These are phyloP conservation scores for Agonopterix alstromeriana DNA, from an alignment of 2,888 invertebrate genomes.

Conservation along the genomic window DNA sequence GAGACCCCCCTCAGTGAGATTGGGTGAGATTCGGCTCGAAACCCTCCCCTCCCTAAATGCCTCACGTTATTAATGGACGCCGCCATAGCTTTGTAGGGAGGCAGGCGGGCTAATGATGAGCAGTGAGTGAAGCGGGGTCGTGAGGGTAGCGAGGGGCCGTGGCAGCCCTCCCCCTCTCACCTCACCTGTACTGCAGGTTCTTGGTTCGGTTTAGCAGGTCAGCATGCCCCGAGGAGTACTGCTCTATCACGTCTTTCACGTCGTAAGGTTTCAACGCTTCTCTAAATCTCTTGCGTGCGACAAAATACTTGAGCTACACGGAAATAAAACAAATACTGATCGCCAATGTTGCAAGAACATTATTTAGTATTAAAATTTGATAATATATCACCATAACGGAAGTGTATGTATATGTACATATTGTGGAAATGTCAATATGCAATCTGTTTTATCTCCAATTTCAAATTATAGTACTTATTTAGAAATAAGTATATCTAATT, in stretches of 20 bases:
- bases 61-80: too few relatives aligned
- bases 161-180: slow-evolving; percentile 23
- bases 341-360: slow-evolving; percentile 20
- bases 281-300: slow-evolving; percentile 93
- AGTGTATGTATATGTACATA: too few relatives aligned
- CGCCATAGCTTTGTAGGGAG: neutral
- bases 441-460: too few relatives aligned
- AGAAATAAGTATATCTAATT: too few relatives aligned
- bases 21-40: too few relatives aligned
- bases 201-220: slow-evolving; percentile 92
- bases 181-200: slow-evolving; percentile 89
- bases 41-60: too few relatives aligned
- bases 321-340: slow-evolving; percentile 63
- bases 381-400: too few relatives aligned
- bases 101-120: slow-evolving; percentile 22
- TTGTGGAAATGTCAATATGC: too few relatives aligned
- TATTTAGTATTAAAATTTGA: too few relatives aligned
- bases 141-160: slow-evolving; percentile 11
- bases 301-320: slow-evolving; percentile 90
- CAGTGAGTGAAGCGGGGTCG: slow-evolving; percentile 30
- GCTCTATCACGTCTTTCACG: slow-evolving; percentile 96
- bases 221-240: slow-evolving; percentile 92
- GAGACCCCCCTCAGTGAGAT: too few relatives aligned
- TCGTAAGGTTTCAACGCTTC: slow-evolving; percentile 95
- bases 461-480: too few relatives aligned